These are phyloP conservation scores for Phyllostomus discolor DNA, from an alignment of 2,113 vertebrate species.

Conservation along the genomic window DNA sequence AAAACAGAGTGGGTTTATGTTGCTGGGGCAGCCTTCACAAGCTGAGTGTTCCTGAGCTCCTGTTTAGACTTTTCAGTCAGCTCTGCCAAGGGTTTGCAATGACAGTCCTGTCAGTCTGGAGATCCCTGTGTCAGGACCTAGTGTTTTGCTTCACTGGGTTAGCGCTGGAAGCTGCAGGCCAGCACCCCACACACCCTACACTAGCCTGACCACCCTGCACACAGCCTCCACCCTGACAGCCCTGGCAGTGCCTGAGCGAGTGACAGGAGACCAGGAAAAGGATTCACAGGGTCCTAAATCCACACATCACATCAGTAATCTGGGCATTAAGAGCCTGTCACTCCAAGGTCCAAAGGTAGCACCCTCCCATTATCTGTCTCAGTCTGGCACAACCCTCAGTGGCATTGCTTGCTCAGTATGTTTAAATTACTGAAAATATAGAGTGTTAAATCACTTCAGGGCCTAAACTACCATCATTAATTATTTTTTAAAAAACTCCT, in stretches of 20 bases:
- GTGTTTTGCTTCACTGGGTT: constrained; percentile 87
- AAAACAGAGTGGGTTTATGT: constrained; percentile 81
- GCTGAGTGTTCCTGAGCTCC: constrained; percentile 81
- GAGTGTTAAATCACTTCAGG: background rate
- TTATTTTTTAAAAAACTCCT: background rate
- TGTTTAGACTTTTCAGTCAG: constrained; percentile 77
- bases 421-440: background rate
- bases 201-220: background rate
- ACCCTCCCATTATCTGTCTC: background rate
- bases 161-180: constrained; percentile 70
- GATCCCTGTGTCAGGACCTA: constrained; percentile 89
- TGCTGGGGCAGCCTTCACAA: constrained; percentile 87
- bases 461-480: background rate
- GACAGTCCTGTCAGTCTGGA: constrained; percentile 83
- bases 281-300: background rate
- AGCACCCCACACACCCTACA: accelerated
- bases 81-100: constrained; percentile 75
- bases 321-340: background rate
- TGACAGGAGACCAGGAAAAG: background rate
- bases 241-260: constrained; percentile 24
- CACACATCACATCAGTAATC: background rate
- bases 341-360: background rate
- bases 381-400: background rate
- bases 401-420: background rate
- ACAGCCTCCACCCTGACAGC: background rate